These are phyloP conservation scores for Carcinoscorpius rotundicauda DNA, from an alignment of 1,140 invertebrate genomes.

Conservation along the genomic window DNA sequence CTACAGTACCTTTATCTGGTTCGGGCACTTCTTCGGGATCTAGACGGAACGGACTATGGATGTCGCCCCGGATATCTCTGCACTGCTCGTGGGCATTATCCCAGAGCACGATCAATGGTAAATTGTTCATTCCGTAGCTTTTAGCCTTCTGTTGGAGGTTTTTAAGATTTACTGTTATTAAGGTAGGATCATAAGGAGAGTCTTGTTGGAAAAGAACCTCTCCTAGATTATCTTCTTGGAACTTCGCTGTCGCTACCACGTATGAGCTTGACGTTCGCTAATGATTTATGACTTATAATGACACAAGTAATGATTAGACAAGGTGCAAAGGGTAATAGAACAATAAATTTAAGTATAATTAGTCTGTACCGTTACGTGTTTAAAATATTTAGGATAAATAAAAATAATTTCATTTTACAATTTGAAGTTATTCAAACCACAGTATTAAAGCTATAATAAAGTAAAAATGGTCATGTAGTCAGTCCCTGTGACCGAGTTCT, in stretches of 20 bases:
- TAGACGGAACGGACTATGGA: conserved; percentile 39
- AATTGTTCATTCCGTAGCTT: conserved; percentile 39
- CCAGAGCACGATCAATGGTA: conserved; percentile 33
- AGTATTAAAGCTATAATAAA: too few species aligned
- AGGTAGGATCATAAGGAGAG: conserved; percentile 69
- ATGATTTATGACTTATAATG: too few species aligned
- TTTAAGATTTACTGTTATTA: conserved; percentile 56
- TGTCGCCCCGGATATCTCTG: conserved; percentile 30
- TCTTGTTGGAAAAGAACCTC: conserved; percentile 62
- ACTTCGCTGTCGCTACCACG: conserved; percentile 45
- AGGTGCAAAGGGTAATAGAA: too few species aligned
- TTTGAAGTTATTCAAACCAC: too few species aligned
- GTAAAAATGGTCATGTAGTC: too few species aligned
- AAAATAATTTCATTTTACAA: too few species aligned
- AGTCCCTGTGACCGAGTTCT: too few species aligned
- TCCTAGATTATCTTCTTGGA: conserved; percentile 61
- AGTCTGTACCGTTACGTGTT: too few species aligned
- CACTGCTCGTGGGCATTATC: conserved; percentile 26
- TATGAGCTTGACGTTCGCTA: too few species aligned
- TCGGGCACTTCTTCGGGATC: conserved; percentile 27
- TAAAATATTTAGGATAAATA: too few species aligned
- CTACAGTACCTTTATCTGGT: conserved; percentile 46
- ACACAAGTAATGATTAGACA: too few species aligned
- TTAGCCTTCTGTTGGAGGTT: conserved; percentile 33
- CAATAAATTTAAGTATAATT: too few species aligned